These are phyloP conservation scores for Ooceraea biroi DNA, from an alignment of 1,140 invertebrate species.

Conservation along the genomic window DNA sequence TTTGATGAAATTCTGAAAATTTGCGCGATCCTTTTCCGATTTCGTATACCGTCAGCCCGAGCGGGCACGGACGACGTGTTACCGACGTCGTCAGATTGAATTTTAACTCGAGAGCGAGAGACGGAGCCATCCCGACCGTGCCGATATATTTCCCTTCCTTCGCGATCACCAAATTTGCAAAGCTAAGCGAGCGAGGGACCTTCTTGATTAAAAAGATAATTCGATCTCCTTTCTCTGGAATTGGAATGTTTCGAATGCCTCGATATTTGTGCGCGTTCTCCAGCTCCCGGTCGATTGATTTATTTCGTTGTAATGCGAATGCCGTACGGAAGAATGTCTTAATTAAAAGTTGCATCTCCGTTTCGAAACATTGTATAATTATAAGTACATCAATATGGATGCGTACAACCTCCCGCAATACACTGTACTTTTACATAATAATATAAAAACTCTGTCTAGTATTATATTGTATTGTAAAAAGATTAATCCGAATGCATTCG, in stretches of 20 bases:
- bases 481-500: too few relatives aligned
- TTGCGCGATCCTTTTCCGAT: slow-evolving; percentile 60
- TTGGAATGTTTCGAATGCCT: slow-evolving; percentile 58
- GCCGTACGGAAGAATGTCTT: slow-evolving; percentile 41
- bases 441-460: neutral
- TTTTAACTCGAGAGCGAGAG: slow-evolving; percentile 60
- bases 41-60: slow-evolving; percentile 54
- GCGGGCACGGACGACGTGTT: slow-evolving; percentile 57
- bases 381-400: slow-evolving; percentile 45
- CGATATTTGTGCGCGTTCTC: slow-evolving; percentile 37
- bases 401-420: neutral
- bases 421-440: neutral
- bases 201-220: slow-evolving; percentile 64
- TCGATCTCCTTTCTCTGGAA: slow-evolving; percentile 46
- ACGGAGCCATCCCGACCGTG: slow-evolving; percentile 21
- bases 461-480: neutral
- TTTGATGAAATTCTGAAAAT: slow-evolving; percentile 63
- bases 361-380: slow-evolving; percentile 43
- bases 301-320: slow-evolving; percentile 46
- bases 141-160: slow-evolving; percentile 40
- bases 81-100: slow-evolving; percentile 67
- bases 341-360: slow-evolving; percentile 58
- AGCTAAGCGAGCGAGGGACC: slow-evolving; percentile 53
- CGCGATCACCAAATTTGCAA: slow-evolving; percentile 59
- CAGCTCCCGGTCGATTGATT: slow-evolving; percentile 51